These are phyloP conservation scores for Suricata suricatta DNA, from an alignment of 2,113 vertebrate species.

Conservation along the genomic window DNA sequence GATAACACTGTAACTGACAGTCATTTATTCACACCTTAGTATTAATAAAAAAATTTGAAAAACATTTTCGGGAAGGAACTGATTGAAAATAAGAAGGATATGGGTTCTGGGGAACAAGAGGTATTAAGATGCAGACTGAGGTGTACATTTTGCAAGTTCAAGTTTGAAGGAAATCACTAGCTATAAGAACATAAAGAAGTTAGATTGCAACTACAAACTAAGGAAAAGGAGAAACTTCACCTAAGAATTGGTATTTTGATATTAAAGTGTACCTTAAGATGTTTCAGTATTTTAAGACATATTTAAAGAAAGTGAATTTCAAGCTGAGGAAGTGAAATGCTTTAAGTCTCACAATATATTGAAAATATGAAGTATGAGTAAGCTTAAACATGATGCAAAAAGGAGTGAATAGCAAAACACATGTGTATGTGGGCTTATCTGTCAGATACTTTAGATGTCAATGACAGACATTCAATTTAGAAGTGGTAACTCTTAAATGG, in stretches of 20 bases:
- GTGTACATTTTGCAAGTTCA: background rate
- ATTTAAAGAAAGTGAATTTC: background rate
- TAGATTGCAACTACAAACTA: background rate
- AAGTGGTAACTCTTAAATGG: background rate
- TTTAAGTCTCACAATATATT: background rate
- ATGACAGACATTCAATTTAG: background rate
- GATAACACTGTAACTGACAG: background rate
- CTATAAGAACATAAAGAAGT: background rate
- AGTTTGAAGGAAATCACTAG: background rate
- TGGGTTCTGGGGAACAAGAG: background rate
- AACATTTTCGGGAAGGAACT: background rate
- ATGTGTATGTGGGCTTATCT: background rate
- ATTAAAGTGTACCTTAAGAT: background rate
- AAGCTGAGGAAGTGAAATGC: background rate
- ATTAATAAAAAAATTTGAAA: background rate
- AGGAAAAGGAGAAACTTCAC: background rate
- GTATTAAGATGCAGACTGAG: background rate
- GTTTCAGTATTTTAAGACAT: background rate
- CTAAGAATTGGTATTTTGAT: background rate
- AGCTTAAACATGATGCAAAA: background rate
- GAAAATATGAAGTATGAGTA: background rate
- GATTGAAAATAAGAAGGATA: background rate
- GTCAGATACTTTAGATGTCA: background rate
- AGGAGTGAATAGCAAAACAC: background rate
- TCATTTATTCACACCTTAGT: background rate